Evolutionary conservation across 2,113 vertebrate species (phyloP), one percentile per base, ranked within the genome.

Genomic region (Lepus europaeus): DNA sequence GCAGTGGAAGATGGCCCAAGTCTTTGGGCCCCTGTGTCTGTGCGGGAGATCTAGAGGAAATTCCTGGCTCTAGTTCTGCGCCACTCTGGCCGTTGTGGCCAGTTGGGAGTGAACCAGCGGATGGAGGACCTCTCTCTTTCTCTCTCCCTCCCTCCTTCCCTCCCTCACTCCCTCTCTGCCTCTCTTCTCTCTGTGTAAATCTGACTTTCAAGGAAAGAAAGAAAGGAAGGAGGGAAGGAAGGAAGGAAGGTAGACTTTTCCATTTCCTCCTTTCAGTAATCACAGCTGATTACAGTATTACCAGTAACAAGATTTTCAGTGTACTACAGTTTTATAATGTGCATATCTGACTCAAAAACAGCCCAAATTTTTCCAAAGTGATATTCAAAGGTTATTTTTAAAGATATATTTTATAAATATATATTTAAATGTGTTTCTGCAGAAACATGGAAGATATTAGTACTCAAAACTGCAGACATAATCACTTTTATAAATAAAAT

Each of bases 361-460:
- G 61, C 92, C 61, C 22, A 77, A 51, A 14, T 80, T 93, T 87
- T 29, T 92, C 39, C 59, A 89, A 77, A 94, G 31, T 45, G 76
- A 68, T 84, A n/a, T 31, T 87, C 51, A 76, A 53, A 72, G 9
- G 4, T 66, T 39, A 25, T 36, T 76, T 68, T 72, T 64, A 16
- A 85, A 91, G n/a, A 33, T 27, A 63, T 5, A 17, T 73, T 73
- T 94, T 83, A 13, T 74, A 89, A 91, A 79, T 6, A 63, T 9
- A 68, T 33, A 80, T 56, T 73, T 84, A 80, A 86, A 66, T 59
- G 45, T 36, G 7, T 31, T 7, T 11, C 20, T 85, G 31, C 2
- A 61, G 22, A 61, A 73, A 64, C 61, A 17, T 64, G 51, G 56
- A 86, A 83, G 70, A 19, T 2, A 61, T 79, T 59, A 80, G 51